phyloP scores from a whole-genome alignment of 2,113 vertebrate species.

The Columba janthina region DNA sequence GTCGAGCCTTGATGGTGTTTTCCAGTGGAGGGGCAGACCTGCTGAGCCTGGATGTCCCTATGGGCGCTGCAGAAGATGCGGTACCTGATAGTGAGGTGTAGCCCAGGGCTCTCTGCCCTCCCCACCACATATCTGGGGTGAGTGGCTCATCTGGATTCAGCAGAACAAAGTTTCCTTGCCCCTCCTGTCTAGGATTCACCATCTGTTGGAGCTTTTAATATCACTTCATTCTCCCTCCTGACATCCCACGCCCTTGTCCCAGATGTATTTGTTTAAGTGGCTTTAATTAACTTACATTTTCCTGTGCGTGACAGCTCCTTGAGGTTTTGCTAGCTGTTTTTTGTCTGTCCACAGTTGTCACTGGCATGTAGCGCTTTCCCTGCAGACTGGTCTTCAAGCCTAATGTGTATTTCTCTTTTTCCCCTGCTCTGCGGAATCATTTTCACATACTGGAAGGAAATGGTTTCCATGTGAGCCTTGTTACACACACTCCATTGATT shows the following conservation, averaged over 20 bases:
- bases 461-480: constrained; percentile 21
- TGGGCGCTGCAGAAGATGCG: background rate
- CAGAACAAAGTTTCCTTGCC: background rate
- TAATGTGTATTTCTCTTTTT: background rate
- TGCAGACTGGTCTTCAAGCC: background rate
- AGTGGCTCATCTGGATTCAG: background rate
- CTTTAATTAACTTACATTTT: constrained; percentile 57
- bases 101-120: background rate
- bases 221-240: background rate
- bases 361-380: constrained; percentile 32
- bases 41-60: fast-evolving
- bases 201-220: background rate
- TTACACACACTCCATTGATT: background rate
- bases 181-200: background rate
- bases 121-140: background rate
- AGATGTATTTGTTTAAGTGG: constrained; percentile 42
- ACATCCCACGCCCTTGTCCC: background rate
- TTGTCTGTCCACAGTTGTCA: constrained; percentile 38
- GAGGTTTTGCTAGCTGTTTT: constrained; percentile 42
- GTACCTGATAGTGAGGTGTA: background rate
- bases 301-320: constrained; percentile 22
- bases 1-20: background rate
- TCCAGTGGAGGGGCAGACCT: background rate
- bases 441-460: background rate
- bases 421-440: background rate